A percentile compares a stretch with the other conserved stretches of the same genome.
These are phyloP conservation scores for Lymantria monacha DNA, from an alignment of 2,888 invertebrate genomes.

Conservation along the genomic window DNA sequence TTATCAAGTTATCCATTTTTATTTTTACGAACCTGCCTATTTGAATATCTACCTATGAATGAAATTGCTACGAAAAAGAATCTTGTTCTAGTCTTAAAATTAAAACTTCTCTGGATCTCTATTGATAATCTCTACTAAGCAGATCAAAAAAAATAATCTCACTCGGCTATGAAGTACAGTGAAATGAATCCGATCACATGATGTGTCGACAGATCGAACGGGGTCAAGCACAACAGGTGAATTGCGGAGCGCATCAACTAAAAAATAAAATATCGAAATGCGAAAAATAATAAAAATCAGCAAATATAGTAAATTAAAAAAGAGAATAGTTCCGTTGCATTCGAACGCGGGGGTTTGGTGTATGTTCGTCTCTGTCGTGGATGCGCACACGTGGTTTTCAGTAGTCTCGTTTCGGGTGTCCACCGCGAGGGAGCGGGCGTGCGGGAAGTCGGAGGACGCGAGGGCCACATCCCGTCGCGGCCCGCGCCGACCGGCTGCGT, in stretches of 20 bases:
- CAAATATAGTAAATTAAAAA: conserved; percentile 81
- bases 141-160: conserved; percentile 34
- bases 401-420: conserved; percentile 47
- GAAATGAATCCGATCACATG: conserved; percentile 71
- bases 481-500: conserved; percentile 79
- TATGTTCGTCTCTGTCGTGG: conserved; percentile 55
- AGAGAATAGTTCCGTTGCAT: conserved; percentile 59
- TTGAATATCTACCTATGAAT: too few relatives aligned
- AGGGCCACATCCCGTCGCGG: conserved; percentile 76
- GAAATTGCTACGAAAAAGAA: too few relatives aligned
- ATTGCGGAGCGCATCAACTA: conserved; percentile 79
- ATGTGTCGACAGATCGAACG: conserved; percentile 76
- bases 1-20: too few relatives aligned
- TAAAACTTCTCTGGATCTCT: too few relatives aligned
- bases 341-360: conserved; percentile 29
- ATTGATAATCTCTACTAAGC: neutral
- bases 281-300: conserved; percentile 81
- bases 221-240: conserved; percentile 82
- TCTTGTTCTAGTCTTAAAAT: too few relatives aligned
- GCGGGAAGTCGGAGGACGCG: conserved; percentile 43
- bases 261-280: conserved; percentile 83
- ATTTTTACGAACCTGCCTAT: too few relatives aligned
- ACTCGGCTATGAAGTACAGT: conserved; percentile 58
- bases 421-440: conserved; percentile 37
- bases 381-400: conserved; percentile 75